Percentiles rank a stretch among this genome's conserved stretches.
Evolutionary conservation across 2,113 vertebrate genomes (phyloP).

Genomic region (Boleophthalmus pectinirostris): DNA sequence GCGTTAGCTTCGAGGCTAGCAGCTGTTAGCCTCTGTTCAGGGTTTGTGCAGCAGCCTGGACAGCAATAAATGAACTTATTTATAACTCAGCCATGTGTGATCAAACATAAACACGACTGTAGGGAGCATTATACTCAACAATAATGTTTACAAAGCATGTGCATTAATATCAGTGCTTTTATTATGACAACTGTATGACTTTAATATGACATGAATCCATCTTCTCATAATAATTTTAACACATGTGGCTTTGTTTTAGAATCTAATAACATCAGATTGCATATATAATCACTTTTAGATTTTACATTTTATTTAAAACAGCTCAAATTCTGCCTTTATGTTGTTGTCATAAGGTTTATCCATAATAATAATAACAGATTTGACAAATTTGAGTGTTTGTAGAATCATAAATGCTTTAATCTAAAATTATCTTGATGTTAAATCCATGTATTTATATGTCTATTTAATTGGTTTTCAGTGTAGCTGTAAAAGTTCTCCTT

Average conservation of each 20-base stretch:
- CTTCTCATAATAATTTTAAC: neutral
- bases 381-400: too few relatives aligned
- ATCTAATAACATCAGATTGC: too few relatives aligned
- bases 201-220: neutral
- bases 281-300: neutral
- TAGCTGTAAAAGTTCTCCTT: neutral
- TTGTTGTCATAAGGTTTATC: too few relatives aligned
- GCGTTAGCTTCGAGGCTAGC: slow-evolving; percentile 55
- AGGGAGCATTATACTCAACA: neutral
- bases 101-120: neutral
- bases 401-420: too few relatives aligned
- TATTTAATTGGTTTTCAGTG: neutral
- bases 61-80: neutral
- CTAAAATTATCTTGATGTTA: neutral
- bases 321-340: too few relatives aligned
- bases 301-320: neutral
- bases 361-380: too few relatives aligned
- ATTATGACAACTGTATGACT: neutral
- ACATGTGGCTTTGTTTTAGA: neutral
- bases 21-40: slow-evolving; percentile 15
- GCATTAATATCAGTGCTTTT: neutral
- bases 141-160: neutral
- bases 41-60: neutral
- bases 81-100: neutral
- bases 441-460: neutral